Percentiles rank a stretch among this genome's conserved stretches.
These are phyloP conservation scores for Noctua pronuba DNA, from an alignment of 2,888 invertebrate genomes.

Conservation along the genomic window DNA sequence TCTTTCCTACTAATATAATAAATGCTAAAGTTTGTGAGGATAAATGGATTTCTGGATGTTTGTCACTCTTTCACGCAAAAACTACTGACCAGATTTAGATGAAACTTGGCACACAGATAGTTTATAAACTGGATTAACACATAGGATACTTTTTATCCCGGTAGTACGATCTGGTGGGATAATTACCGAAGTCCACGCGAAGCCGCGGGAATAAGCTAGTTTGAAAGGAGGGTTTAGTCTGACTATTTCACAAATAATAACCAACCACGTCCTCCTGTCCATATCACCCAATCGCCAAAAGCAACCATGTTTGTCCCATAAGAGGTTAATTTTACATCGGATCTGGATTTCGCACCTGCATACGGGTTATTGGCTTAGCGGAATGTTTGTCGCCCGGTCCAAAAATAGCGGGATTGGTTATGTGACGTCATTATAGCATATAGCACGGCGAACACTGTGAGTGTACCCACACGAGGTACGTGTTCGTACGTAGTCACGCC, in stretches of 20 bases:
- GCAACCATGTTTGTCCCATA: background rate
- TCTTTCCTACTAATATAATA: no score
- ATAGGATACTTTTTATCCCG: no score
- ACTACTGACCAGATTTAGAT: no score
- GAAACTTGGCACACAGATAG: no score
- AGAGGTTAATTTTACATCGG: constrained; percentile 46
- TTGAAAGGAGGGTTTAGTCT: background rate
- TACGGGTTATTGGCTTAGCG: constrained; percentile 61
- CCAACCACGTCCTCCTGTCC: background rate
- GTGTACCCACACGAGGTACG: constrained; percentile 41
- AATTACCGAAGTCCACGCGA: no score
- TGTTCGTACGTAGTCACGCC: constrained; percentile 81
- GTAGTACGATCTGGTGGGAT: no score
- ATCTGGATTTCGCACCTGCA: constrained; percentile 61
- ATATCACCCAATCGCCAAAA: background rate
- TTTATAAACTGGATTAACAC: no score
- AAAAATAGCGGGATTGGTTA: constrained; percentile 61
- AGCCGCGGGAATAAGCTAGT: no score
- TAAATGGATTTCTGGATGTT: no score
- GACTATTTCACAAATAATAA: background rate
- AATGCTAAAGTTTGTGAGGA: no score
- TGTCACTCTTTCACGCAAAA: no score
- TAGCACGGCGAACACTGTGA: constrained; percentile 66
- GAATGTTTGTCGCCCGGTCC: constrained; percentile 58
- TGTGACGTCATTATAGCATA: constrained; percentile 70